phyloP scores from a whole-genome alignment of 2,797 vertebrate species.

The Micromesistius poutassou region DNA sequence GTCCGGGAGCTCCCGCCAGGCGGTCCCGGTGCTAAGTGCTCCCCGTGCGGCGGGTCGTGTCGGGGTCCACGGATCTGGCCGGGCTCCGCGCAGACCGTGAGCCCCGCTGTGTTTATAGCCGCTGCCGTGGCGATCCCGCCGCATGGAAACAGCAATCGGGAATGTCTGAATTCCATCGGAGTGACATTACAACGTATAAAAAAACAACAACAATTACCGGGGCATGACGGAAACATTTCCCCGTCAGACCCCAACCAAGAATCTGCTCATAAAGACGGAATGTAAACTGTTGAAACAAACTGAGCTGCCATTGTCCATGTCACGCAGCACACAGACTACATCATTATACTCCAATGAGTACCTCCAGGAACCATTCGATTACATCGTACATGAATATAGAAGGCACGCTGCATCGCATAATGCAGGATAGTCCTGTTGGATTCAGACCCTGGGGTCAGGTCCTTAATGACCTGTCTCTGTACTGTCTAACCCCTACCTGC shows the following conservation, averaged over 20 bases:
- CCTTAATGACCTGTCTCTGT: not conserved
- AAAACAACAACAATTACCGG: not conserved
- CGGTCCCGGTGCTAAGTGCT: too few species aligned
- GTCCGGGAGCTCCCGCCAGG: not conserved
- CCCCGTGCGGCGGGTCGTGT: not conserved
- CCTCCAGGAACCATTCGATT: not conserved
- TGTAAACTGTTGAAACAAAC: not conserved
- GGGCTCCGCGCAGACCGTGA: not conserved
- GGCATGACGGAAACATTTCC: not conserved
- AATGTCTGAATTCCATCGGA: not conserved
- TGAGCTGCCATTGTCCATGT: too few species aligned
- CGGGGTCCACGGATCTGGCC: not conserved
- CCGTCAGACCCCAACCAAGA: not conserved
- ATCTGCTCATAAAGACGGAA: slow-evolving; percentile 3
- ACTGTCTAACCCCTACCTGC: not conserved
- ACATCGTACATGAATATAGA: not conserved
- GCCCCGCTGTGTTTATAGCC: not conserved
- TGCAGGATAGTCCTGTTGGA: too few species aligned
- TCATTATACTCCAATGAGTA: not conserved
- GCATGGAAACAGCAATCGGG: not conserved
- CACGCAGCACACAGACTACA: too few species aligned
- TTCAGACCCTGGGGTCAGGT: not conserved
- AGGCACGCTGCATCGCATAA: not conserved
- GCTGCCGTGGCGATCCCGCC: not conserved
- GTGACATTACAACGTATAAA: not conserved